phyloP scores from a whole-genome alignment of 2,888 invertebrate genomes.

The Drosophila vallismaia region DNA sequence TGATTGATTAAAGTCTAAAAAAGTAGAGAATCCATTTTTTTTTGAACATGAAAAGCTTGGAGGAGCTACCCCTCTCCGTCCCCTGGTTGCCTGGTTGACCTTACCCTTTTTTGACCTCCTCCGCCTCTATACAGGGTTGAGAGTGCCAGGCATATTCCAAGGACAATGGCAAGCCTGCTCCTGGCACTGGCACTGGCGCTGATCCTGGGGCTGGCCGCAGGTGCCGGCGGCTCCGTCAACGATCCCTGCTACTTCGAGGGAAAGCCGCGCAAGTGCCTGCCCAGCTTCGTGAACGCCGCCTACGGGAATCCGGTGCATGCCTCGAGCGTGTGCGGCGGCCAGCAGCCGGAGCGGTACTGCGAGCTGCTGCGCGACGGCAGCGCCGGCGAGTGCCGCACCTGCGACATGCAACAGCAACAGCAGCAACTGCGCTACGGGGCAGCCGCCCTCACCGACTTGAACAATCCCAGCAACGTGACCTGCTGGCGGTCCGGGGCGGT shows the following conservation, averaged over 20 bases:
- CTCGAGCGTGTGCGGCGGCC: conserved; percentile 94
- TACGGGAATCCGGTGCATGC: conserved; percentile 95
- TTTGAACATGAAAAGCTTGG: not conserved
- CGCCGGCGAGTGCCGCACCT: conserved; percentile 88
- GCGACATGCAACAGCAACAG: conserved; percentile 88
- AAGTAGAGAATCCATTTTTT: not conserved
- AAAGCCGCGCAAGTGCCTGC: conserved; percentile 95
- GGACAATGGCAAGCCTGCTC: conserved; percentile 37
- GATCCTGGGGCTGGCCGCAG: conserved; percentile 26
- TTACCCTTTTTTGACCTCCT: not conserved
- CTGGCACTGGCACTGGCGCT: conserved; percentile 38
- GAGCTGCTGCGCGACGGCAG: conserved; percentile 85
- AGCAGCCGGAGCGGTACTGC: conserved; percentile 91
- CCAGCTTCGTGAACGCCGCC: conserved; percentile 99
- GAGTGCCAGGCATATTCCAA: conserved; percentile 3
- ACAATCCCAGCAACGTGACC: conserved; percentile 98
- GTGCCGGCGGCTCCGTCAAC: conserved; percentile 82
- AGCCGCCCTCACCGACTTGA: conserved; percentile 95
- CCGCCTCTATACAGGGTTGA: conserved; percentile 16
- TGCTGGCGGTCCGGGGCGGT: conserved; percentile 98
- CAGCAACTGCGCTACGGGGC: conserved; percentile 90
- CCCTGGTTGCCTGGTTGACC: not conserved
- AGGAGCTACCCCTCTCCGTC: not conserved
- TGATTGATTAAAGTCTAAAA: too few relatives aligned
- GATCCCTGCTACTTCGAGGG: conserved; percentile 97